Evolutionary conservation across 2,888 invertebrate species (phyloP).

Genomic region (Pediacus dermestoides): DNA sequence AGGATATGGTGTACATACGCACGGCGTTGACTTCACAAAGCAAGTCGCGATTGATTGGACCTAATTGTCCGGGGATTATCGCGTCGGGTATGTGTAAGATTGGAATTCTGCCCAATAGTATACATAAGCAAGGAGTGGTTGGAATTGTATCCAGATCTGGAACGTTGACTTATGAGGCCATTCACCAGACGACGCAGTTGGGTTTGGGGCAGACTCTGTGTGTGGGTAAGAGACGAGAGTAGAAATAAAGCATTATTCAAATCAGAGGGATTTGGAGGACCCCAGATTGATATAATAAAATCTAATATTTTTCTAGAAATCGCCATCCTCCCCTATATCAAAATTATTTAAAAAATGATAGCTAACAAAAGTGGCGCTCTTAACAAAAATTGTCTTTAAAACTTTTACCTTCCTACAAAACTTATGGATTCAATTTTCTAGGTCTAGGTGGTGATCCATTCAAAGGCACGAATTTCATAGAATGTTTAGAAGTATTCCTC

Average conservation of each 20-base stretch:
- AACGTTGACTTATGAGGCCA: slow-evolving; percentile 75
- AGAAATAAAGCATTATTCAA: no score
- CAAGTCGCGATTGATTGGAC: slow-evolving; percentile 73
- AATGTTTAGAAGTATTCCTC: slow-evolving; percentile 83
- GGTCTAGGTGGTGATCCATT: slow-evolving; percentile 54
- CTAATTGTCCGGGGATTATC: slow-evolving; percentile 80
- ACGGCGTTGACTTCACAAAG: slow-evolving; percentile 58
- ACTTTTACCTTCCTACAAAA: no score
- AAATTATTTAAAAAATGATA: no score
- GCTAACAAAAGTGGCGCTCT: no score
- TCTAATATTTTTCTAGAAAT: no score
- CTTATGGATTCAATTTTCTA: no score
- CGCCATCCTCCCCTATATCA: no score
- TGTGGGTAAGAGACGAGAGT: slow-evolving; percentile 77
- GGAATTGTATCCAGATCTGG: slow-evolving; percentile 63
- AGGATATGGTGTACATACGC: slow-evolving; percentile 81
- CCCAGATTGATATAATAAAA: no score
- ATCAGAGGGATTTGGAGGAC: no score
- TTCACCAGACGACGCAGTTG: slow-evolving; percentile 66
- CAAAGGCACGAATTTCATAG: slow-evolving; percentile 76
- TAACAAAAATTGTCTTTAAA: no score
- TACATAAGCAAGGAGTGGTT: slow-evolving; percentile 68
- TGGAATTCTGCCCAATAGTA: slow-evolving; percentile 74
- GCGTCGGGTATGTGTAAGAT: slow-evolving; percentile 75
- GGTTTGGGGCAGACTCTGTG: slow-evolving; percentile 92